phyloP scores from a whole-genome alignment of 2,888 invertebrate species.

The Rotaria magnacalcarata region DNA sequence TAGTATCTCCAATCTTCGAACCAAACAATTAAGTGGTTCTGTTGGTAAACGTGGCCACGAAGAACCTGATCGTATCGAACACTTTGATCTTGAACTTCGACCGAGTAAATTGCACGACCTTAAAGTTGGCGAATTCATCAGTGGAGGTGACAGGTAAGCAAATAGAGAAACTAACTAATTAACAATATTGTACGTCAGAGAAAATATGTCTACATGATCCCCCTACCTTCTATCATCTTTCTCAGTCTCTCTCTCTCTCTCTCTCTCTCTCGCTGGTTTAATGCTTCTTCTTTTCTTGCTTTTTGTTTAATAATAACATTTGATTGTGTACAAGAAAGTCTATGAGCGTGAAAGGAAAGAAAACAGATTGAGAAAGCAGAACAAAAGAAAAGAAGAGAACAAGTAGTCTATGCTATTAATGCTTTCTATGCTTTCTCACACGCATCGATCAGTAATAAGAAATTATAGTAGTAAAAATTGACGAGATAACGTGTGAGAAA shows the following conservation, averaged over 20 bases:
- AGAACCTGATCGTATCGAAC: conserved; percentile 46
- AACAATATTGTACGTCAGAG: neutral
- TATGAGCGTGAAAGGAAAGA: neutral
- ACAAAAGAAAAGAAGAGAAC: neutral
- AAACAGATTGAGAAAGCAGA: neutral
- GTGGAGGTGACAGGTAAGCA: conserved; percentile 41
- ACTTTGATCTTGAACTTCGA: conserved; percentile 46
- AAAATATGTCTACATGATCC: neutral
- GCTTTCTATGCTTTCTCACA: neutral
- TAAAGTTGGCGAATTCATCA: conserved; percentile 43
- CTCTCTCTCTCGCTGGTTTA: neutral
- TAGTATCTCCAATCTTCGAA: conserved; percentile 46
- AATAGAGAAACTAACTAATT: too few relatives aligned
- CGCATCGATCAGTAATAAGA: neutral
- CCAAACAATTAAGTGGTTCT: conserved; percentile 42
- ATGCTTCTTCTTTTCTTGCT: neutral
- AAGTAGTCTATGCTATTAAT: neutral
- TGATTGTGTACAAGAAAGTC: neutral
- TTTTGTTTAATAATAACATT: neutral
- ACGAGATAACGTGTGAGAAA: neutral
- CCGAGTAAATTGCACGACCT: conserved; percentile 46
- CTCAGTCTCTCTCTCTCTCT: neutral
- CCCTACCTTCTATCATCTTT: too few relatives aligned
- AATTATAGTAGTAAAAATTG: neutral
- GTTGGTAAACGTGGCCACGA: conserved; percentile 35